These are phyloP conservation scores for Drymodes brunneopygia DNA, from an alignment of 2,113 vertebrate genomes.

Conservation along the genomic window DNA sequence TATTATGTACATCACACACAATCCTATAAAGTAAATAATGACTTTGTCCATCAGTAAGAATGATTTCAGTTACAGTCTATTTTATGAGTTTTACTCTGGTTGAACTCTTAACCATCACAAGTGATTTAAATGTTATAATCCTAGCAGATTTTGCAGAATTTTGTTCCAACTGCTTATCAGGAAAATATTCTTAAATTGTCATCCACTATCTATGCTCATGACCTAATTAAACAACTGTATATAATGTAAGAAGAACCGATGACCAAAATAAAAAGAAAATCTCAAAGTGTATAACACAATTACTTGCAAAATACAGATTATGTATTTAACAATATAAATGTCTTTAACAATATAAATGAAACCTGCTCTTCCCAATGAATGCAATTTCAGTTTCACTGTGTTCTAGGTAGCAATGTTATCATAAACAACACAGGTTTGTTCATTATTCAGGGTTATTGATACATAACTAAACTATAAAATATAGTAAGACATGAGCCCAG, in stretches of 20 bases:
- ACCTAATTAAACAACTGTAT: not conserved
- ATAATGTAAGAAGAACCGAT: not conserved
- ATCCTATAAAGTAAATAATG: not conserved
- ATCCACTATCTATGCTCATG: not conserved
- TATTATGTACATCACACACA: not conserved
- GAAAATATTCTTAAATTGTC: not conserved
- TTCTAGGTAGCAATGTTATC: not conserved
- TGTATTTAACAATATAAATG: not conserved
- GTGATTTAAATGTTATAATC: not conserved
- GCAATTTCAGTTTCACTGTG: not conserved
- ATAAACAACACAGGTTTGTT: not conserved
- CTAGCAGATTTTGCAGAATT: not conserved
- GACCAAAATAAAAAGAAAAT: not conserved
- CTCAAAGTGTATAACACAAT: not conserved
- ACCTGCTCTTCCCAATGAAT: not conserved
- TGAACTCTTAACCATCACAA: not conserved
- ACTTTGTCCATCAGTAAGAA: not conserved
- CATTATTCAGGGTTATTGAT: not conserved
- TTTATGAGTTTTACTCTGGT: not conserved
- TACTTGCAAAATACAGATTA: not conserved
- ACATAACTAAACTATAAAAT: not conserved
- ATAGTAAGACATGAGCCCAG: not conserved
- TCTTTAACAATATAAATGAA: not conserved
- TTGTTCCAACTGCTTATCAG: not conserved
- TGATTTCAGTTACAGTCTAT: not conserved